Evolutionary conservation across 2,888 invertebrate species (phyloP), one percentile per base, ranked within the genome.

Genomic region (Drosophila limbata): DNA sequence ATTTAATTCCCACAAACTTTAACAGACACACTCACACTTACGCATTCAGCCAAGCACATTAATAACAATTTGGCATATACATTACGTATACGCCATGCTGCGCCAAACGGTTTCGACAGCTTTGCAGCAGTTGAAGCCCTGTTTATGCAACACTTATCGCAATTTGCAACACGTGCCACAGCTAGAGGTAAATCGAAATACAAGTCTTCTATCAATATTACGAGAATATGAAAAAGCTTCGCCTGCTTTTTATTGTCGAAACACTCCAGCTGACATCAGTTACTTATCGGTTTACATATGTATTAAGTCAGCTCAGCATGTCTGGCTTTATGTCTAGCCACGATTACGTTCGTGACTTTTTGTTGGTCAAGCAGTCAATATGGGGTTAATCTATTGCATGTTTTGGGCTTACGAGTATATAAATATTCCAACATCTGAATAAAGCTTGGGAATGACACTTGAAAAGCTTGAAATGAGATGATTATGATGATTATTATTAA

Each of bases 61-160:
- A 71, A 71, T 67, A 76, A 67, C 48, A 57, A 82, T 80, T 74
- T 69, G 60, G 62, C 57, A 63, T 72, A 79, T 68, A n/a, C n/a
- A 83, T 78, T 79, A 73, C 74, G 69, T 40, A 83, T 84, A 83
- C 83, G 78, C 78, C 76, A 69, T 68, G 83, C 62, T 84, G 84
- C 19, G 83, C 68, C 64, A 73, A 83, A 79, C 79, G 59, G 81
- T 66, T 81, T 64, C 69, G 72, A 79, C 72, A 66, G 66, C 62
- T 57, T 73, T 19, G 51, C 51, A 33, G 56, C 21, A 59, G 47
- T 45, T 65, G 50, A 74, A 62, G 21, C 21, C n/a, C 15, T 51
- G 72, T 57, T 72, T 50, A 63, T 60, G 73, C 62, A 11, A 11
- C 45, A 57, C 60, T 57, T 44, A 57, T 60, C 37, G 31, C n/a